Evolutionary conservation across 2,113 vertebrate species (phyloP).

Genomic region (Saiga tatarica): DNA sequence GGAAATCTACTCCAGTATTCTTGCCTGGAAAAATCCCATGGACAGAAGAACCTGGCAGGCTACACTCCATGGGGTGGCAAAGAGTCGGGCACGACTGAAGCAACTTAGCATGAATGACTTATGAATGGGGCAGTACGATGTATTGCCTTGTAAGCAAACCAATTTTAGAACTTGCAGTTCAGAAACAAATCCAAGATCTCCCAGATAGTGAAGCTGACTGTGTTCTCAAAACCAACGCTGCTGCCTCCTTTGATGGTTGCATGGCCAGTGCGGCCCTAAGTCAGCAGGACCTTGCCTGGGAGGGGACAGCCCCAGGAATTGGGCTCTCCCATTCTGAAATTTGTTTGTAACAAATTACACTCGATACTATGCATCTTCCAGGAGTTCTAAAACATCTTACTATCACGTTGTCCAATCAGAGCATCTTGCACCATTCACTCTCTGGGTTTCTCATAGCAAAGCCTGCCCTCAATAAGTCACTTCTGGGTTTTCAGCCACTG

Average conservation of each 20-base stretch:
- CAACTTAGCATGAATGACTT: not conserved
- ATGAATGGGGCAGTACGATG: not conserved
- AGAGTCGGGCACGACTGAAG: not conserved
- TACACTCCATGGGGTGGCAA: not conserved
- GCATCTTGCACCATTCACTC: not conserved
- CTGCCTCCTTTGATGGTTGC: not conserved
- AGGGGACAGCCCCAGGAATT: not conserved
- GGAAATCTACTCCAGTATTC: not conserved
- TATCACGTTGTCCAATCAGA: not conserved
- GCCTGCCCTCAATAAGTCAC: not conserved
- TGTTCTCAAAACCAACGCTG: not conserved
- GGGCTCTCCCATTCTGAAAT: not conserved
- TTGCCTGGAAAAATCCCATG: not conserved
- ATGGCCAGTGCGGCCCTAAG: not conserved
- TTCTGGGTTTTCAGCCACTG: not conserved
- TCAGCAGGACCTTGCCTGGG: not conserved
- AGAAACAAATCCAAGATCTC: not conserved
- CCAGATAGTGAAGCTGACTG: not conserved
- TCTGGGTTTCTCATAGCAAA: not conserved
- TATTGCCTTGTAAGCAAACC: not conserved
- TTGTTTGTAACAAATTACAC: not conserved
- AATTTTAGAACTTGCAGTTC: not conserved
- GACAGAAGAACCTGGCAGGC: not conserved
- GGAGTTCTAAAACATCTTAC: not conserved
- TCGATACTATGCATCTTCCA: not conserved